Evolutionary conservation across 2,888 invertebrate species (phyloP), one percentile per base, ranked within the genome.

Genomic region (Synergus umbraculus): DNA sequence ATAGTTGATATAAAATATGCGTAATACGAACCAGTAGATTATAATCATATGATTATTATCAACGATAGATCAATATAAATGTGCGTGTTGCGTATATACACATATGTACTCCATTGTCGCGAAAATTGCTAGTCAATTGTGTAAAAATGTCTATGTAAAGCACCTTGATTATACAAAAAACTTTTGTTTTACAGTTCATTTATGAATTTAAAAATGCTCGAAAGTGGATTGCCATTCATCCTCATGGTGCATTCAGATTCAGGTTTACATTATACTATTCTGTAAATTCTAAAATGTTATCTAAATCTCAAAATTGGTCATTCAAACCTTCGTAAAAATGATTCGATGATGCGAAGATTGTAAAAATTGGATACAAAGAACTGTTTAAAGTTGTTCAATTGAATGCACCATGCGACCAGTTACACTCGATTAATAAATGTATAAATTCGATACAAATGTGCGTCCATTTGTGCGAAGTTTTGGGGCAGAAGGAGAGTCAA

Each of bases 131-230:
- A 84, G 84, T 87, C 79, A 87, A 79, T 84, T 41, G 54, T 73
- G 86, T 83, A 77, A 80, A 86, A 86, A 87, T 87, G 86, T 84
- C 81, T 54, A 76, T 86, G 85, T 85, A 89, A 89, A 90, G 90
- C 90, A 90, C 89, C 90, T 88, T 89, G 86, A 87, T 88, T 89
- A 89, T 83, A 88, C 29, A 29, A 29, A 29, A 89, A 87, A 85
- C 49, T 63, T 44, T 37, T 82, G 78, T 79, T 78, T 79, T 60
- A 81, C 78, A 76, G 84, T 80, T 83, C 81, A 83, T 82, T 81
- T 76, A 73, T 76, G 77, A 79, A 81, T 80, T 84, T 85, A 84
- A 84, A 88, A 86, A 88, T 86, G 87, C 87, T 85, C 85, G 85
- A 89, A 86, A 86, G 81, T 60, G 4, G 9, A 18, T 22, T 22